Evolutionary conservation across 2,888 invertebrate genomes (phyloP), one percentile per base, ranked within the genome.

Genomic region (Boloria selene): DNA sequence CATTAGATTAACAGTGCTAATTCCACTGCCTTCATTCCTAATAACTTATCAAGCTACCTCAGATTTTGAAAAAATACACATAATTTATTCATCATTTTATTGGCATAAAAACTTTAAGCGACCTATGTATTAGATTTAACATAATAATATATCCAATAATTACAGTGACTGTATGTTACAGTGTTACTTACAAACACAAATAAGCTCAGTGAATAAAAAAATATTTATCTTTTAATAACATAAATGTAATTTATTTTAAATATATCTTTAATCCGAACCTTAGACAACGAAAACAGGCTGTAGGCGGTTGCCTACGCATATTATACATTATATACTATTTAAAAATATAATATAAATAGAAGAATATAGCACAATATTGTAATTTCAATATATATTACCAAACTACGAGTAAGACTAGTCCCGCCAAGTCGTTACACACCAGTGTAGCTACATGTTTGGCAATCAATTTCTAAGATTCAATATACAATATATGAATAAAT

Each of bases 51-150:
- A 26, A 70, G 51, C 64, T 71, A 69, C 71, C 70, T 73, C 70
- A 67, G 7, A 38, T 26, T 55, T 56, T 58, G 50, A 67, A 68
- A 61, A 49, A 64, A 26, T 58, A 64, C 17, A 52, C 50, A 44
- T 65, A 59, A 62, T 66, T 65, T 64, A 73, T 64, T 73, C 65
- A 74, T 75, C 70, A 79, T 75, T 87, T 88, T 87, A 88, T 88
- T 88, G 78, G 86, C 87, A 87, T 88, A 87, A 80, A 88, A 87
- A 88, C 77, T 83, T 84, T 83, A 87, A 89, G 88, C 88, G 77
- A 81, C 78, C 84, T 85, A 86, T 76, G 44, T 66, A 63, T 60
- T 63, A 76, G 77, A 78, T 74, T 18, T 49, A 59, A 79, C 78
- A 79, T 75, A 74, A 79, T 75, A 74, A 71, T 62, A 70, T 75